Evolutionary conservation across 2,797 vertebrate species (phyloP).

Genomic region (Cirrhinus mrigala): DNA sequence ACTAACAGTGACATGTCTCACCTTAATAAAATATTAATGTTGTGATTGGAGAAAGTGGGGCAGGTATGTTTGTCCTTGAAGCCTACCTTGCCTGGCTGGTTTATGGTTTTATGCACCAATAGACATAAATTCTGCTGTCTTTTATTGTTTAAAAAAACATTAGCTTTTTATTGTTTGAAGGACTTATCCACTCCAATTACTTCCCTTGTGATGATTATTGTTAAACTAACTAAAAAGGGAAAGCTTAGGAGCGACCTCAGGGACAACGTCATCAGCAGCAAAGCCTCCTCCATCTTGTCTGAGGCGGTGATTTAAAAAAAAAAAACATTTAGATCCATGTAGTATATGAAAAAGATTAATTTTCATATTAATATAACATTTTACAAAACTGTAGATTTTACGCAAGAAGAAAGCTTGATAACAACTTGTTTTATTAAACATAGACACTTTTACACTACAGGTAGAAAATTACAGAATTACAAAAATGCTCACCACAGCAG

Average conservation of each 20-base stretch:
- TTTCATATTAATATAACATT: background rate
- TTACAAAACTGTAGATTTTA: too few relatives aligned
- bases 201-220: background rate
- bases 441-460: too few relatives aligned
- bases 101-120: background rate
- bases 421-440: too few relatives aligned
- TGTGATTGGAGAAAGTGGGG: constrained; percentile 54
- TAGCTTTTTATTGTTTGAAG: background rate
- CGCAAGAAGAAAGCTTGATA: too few relatives aligned
- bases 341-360: too few relatives aligned
- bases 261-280: background rate
- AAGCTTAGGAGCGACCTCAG: background rate
- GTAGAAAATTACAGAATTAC: too few relatives aligned
- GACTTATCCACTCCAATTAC: background rate
- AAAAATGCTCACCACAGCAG: too few relatives aligned
- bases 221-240: background rate
- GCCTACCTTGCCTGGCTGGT: background rate
- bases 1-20: constrained; percentile 52
- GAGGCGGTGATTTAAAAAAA: background rate
- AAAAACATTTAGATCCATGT: too few relatives aligned
- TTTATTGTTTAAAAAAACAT: background rate
- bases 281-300: background rate
- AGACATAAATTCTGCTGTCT: background rate
- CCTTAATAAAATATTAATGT: constrained; percentile 63
- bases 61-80: constrained; percentile 30